These are phyloP conservation scores for Phyllotis vaccarum DNA, from an alignment of 2,797 vertebrate genomes.

Conservation along the genomic window DNA sequence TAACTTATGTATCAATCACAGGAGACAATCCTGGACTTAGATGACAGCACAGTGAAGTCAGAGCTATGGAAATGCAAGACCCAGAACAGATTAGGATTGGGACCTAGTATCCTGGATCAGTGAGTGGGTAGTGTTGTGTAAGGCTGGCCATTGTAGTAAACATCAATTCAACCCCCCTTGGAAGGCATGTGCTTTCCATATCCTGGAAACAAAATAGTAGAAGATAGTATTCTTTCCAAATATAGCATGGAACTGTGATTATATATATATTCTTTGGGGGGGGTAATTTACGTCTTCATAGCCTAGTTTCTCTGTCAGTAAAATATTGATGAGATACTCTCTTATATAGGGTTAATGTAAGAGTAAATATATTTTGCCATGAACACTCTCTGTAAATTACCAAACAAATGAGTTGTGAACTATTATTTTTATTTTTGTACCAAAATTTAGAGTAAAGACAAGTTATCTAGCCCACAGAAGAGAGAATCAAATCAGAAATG, in stretches of 20 bases:
- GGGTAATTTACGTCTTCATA: background rate
- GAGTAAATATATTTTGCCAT: background rate
- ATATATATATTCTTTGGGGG: background rate
- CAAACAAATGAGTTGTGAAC: background rate
- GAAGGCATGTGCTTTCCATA: background rate
- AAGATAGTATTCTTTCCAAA: too few species aligned
- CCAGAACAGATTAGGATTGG: background rate
- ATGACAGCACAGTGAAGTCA: background rate
- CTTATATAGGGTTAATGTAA: background rate
- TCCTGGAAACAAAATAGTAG: background rate
- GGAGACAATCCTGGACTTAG: background rate
- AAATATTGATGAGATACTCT: background rate
- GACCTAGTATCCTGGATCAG: background rate
- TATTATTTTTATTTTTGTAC: slow-evolving; percentile 10
- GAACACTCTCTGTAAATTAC: background rate
- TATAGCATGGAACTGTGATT: background rate
- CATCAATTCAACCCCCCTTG: background rate
- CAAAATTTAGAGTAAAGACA: background rate
- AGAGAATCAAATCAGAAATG: background rate
- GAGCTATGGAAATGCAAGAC: background rate
- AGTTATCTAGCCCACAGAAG: background rate
- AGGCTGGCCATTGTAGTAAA: background rate
- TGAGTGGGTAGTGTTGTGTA: background rate
- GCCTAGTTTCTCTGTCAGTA: background rate
- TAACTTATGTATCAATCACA: background rate